A percentile compares a stretch with the other conserved stretches of the same genome.
phyloP scores from a whole-genome alignment of 2,113 vertebrate genomes.

The Lontra canadensis region DNA sequence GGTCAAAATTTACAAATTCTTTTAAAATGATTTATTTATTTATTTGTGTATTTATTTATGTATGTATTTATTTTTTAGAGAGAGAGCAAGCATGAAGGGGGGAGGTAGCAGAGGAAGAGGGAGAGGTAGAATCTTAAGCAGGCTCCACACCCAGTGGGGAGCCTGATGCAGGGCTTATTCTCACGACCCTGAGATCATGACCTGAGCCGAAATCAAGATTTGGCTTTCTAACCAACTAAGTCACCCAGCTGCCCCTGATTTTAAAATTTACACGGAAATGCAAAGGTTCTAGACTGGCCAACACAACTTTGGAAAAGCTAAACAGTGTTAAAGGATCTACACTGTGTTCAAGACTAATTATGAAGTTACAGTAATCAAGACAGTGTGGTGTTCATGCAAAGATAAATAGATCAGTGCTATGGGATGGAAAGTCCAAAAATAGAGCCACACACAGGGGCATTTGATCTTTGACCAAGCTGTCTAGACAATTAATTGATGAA shows the following conservation, averaged over 20 bases:
- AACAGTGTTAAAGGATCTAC: background rate
- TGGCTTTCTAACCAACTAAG: background rate
- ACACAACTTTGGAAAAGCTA: background rate
- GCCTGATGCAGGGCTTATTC: background rate
- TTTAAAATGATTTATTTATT: too few relatives aligned
- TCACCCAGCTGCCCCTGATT: background rate
- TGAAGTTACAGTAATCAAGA: background rate
- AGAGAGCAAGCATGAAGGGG: background rate
- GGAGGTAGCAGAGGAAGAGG: background rate
- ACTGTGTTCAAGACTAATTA: background rate
- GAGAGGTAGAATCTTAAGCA: background rate
- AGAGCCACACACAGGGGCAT: background rate
- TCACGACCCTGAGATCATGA: background rate
- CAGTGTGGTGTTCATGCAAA: background rate
- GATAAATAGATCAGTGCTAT: background rate
- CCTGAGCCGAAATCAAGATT: background rate
- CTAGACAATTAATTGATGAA: constrained; percentile 10
- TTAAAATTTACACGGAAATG: background rate
- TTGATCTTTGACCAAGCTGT: background rate
- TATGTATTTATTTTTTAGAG: too few relatives aligned
- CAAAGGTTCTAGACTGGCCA: background rate
- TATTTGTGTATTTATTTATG: background rate
- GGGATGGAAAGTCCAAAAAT: background rate
- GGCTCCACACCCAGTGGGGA: background rate
- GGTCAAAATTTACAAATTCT: background rate